Evolutionary conservation across 1,140 invertebrate species (phyloP).

Genomic region (Armadillidium nasatum): DNA sequence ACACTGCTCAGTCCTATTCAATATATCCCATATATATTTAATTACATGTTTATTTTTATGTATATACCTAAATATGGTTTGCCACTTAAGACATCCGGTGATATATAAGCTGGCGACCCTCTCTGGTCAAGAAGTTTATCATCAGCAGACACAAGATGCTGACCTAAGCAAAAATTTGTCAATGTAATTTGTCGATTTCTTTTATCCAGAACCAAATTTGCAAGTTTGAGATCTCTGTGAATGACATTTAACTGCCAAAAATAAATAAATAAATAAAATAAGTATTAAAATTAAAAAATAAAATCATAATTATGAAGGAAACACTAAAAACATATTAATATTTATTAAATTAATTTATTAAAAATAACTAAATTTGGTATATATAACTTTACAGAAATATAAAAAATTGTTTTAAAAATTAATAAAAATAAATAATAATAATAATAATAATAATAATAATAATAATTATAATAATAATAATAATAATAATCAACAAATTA

Average conservation of each 20-base stretch:
- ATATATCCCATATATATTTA: too few relatives aligned
- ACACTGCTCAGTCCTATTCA: too few relatives aligned
- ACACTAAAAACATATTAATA: neutral
- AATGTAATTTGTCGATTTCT: slow-evolving; percentile 64
- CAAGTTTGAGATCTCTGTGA: slow-evolving; percentile 74
- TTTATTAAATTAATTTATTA: too few relatives aligned
- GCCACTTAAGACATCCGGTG: slow-evolving; percentile 74
- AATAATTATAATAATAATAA: too few relatives aligned
- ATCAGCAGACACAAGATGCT: slow-evolving; percentile 68
- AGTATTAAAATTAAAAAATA: too few relatives aligned
- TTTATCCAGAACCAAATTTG: slow-evolving; percentile 72
- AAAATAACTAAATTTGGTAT: too few relatives aligned
- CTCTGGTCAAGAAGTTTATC: slow-evolving; percentile 72
- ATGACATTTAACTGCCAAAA: slow-evolving; percentile 66
- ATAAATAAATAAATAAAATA: neutral
- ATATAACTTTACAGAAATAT: too few relatives aligned
- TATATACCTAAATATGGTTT: slow-evolving; percentile 60
- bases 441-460: too few relatives aligned
- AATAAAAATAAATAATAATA: too few relatives aligned
- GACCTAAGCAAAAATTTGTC: slow-evolving; percentile 78
- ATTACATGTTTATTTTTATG: neutral
- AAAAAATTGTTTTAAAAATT: too few relatives aligned
- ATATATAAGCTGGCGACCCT: slow-evolving; percentile 79
- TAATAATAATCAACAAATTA: neutral
- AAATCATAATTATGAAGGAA: too few relatives aligned